Conservation (phyloP, 1,140 invertebrate species). For the Berghia stephanieae region DNA sequence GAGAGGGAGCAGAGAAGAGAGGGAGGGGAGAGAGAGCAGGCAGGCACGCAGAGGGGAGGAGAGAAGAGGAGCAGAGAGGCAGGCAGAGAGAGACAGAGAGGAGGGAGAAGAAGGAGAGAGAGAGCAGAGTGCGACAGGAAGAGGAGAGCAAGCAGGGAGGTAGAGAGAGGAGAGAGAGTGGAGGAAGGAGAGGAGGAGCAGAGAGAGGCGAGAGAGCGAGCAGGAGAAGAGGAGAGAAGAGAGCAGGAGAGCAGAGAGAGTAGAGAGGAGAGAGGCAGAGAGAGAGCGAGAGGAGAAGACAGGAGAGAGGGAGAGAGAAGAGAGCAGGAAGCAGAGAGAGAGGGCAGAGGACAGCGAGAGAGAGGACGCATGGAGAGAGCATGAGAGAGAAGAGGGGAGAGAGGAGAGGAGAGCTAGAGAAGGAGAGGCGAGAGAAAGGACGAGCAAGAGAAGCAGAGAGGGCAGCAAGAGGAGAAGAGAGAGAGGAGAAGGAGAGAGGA, state of each 20-base stretch:
- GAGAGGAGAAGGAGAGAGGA: neutral
- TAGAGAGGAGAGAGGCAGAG: neutral
- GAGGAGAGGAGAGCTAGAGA: neutral
- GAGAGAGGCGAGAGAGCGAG: neutral
- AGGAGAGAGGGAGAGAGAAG: neutral
- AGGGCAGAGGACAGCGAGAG: neutral
- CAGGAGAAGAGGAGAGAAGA: neutral
- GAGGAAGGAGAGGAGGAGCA: too few relatives aligned
- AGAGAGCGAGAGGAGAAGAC: neutral
- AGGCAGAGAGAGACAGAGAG: too few relatives aligned
- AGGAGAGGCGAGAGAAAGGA: neutral
- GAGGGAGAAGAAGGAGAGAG: too few relatives aligned
- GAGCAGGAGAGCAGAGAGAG: neutral
- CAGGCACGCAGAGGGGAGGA: neutral
- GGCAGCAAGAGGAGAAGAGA: neutral
- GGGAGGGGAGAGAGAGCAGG: neutral
- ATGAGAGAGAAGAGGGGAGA: neutral
- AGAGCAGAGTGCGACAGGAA: too few relatives aligned
- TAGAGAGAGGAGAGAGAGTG: too few relatives aligned
- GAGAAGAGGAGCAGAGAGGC: too few relatives aligned
- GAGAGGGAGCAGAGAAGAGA: slow-evolving; percentile 1
- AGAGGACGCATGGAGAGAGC: neutral
- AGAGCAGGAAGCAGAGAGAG: neutral
- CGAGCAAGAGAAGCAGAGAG: neutral
- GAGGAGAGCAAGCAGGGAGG: too few relatives aligned